Evolutionary conservation across 1,140 invertebrate genomes (phyloP), one percentile per base, ranked within the genome.

Genomic region (Bombus sibiricus): DNA sequence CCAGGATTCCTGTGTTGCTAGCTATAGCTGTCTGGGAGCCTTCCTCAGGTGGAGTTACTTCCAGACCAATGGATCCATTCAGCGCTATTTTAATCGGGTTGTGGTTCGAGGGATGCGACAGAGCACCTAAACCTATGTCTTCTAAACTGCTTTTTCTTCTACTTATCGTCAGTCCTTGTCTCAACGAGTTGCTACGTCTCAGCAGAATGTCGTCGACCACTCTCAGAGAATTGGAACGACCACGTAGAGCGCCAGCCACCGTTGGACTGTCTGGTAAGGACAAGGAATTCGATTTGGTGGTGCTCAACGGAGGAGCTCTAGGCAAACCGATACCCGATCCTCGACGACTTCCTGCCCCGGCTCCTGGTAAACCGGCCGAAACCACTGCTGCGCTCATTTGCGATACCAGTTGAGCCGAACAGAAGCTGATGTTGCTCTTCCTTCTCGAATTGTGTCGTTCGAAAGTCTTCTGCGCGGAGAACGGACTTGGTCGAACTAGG

Each of bases 401-500:
- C 0, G 94, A 92, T 32, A 97, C 96, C 76, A 96, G 88, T 71
- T 96, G 96, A 89, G 97, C 97, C 59, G 97, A 98, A 92, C 97
- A 98, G 94, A 98, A 98, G 90, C 98, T 98, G 87, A 98, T 98
- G 95, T 98, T 98, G 62, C 97, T 98, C 94, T 98, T 98, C n/a
- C 98, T 96, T 3, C 98, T 95, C 59, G 97, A 98, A 93, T 98
- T 98, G 95, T 98, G 98, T 5, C 98, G 95, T 92, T 98, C 98
- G 94, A 99, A 99, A 2, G 98, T 98, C 95, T 99, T 99, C 94
- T 98, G 98, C 10, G 98, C 98, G 41, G 98, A 98, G 92, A 99
- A 98, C 10, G 98, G 98, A 91, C 98, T 98, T 0, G 98, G 98
- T 2, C 98, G 96, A 15, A 99, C 98, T 87, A 98, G 95, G 86